Percentiles rank a stretch among this genome's conserved stretches.
These are phyloP conservation scores for Athene noctua DNA, from an alignment of 2,113 vertebrate species.

Conservation along the genomic window DNA sequence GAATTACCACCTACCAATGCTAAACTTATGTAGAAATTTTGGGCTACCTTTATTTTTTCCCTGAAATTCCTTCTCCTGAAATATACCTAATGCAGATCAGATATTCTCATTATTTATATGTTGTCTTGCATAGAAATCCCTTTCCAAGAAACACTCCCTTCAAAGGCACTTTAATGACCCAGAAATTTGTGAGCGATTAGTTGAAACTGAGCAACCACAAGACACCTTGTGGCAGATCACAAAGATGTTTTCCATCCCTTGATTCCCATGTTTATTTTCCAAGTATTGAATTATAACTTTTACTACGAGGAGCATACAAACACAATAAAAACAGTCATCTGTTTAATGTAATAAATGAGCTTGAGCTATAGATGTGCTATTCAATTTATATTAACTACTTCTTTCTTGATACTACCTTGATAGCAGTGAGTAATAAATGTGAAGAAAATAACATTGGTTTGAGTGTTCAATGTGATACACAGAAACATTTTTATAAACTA, in stretches of 20 bases:
- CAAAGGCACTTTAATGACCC: neutral
- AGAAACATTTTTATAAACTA: conserved; percentile 66
- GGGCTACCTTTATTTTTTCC: neutral
- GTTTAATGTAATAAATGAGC: conserved; percentile 24
- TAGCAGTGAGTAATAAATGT: conserved; percentile 16
- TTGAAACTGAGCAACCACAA: neutral
- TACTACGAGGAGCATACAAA: neutral
- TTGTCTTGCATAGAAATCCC: neutral
- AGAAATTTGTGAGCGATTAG: neutral
- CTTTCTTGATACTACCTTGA: conserved; percentile 5
- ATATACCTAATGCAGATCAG: neutral
- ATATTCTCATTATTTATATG: neutral
- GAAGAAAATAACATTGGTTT: conserved; percentile 16
- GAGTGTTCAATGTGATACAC: conserved; percentile 36
- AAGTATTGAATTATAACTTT: neutral
- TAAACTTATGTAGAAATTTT: neutral
- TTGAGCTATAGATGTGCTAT: neutral
- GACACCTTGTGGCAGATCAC: neutral
- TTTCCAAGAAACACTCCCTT: neutral
- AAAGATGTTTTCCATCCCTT: neutral
- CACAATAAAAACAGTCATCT: neutral
- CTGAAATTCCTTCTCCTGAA: neutral
- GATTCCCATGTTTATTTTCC: neutral
- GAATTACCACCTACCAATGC: neutral
- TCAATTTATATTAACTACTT: conserved; percentile 2